phyloP scores from a whole-genome alignment of 2,797 vertebrate genomes.

The Halcyon chelicuti region DNA sequence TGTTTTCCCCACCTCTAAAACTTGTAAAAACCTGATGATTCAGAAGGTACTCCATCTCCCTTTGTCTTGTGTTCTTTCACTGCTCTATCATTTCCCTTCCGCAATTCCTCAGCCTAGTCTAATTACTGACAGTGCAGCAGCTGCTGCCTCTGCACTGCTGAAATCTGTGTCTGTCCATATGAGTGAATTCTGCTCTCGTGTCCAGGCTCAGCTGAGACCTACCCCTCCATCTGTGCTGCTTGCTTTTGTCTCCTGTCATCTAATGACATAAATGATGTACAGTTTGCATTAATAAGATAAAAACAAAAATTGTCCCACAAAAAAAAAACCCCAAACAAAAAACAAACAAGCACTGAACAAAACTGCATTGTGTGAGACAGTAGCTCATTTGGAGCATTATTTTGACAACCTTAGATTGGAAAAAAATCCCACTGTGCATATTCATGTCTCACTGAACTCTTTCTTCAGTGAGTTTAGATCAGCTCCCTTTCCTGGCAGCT shows the following conservation, averaged over 20 bases:
- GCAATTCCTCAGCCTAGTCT: background rate
- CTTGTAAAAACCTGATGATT: background rate
- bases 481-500: background rate
- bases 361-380: background rate
- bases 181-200: background rate
- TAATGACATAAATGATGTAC: background rate
- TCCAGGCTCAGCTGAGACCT: background rate
- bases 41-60: background rate
- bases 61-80: background rate
- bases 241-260: background rate
- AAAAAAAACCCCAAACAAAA: background rate
- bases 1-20: background rate
- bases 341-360: background rate
- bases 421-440: background rate
- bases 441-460: slow-evolving; percentile 56
- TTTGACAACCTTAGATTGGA: background rate
- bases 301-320: background rate
- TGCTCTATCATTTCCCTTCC: background rate
- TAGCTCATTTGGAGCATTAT: slow-evolving; percentile 24
- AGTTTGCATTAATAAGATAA: background rate
- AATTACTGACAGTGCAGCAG: background rate
- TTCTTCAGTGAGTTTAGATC: slow-evolving; percentile 32
- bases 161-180: background rate
- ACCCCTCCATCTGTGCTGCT: background rate
- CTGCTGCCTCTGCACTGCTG: background rate